These are phyloP conservation scores for Melanotaenia pygmaea DNA, from an alignment of 2,797 vertebrate genomes.

Conservation along the genomic window DNA sequence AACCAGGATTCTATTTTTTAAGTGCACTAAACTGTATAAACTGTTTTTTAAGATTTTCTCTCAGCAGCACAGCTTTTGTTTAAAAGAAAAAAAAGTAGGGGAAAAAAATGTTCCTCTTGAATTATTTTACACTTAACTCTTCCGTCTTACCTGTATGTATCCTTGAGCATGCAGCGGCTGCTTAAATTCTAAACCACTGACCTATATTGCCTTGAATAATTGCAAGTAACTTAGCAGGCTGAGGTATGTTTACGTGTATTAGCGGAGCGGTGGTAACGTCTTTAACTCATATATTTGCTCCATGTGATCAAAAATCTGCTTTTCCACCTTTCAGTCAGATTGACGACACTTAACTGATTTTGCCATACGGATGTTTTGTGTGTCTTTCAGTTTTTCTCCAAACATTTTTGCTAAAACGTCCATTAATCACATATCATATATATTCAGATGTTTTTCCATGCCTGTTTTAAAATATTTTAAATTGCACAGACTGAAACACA, in stretches of 20 bases:
- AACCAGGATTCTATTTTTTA: slow-evolving; percentile 1
- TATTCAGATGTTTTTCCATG: no score
- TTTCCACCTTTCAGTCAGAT: slow-evolving; percentile 4
- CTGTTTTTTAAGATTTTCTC: slow-evolving; percentile 1
- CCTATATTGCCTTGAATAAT: slow-evolving; percentile 42
- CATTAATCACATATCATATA: no score
- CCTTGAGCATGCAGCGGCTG: slow-evolving; percentile 44
- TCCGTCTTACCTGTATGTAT: slow-evolving; percentile 34
- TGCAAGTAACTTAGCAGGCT: slow-evolving; percentile 21
- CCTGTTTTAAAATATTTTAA: background rate
- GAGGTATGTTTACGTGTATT: slow-evolving; percentile 10
- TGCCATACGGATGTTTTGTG: background rate
- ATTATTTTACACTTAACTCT: background rate
- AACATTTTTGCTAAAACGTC: no score
- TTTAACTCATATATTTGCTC: slow-evolving; percentile 30
- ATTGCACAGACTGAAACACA: background rate
- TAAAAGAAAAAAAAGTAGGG: background rate
- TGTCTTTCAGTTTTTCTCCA: no score
- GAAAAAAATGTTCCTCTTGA: no score
- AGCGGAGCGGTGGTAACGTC: slow-evolving; percentile 23
- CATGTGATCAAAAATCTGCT: slow-evolving; percentile 50
- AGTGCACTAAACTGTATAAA: background rate
- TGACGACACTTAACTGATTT: slow-evolving; percentile 31
- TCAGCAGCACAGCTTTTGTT: background rate
- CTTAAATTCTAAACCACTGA: slow-evolving; percentile 19